Evolutionary conservation across 1,140 invertebrate genomes (phyloP), one percentile per base, ranked within the genome.

Genomic region (Dinoponera quadriceps): DNA sequence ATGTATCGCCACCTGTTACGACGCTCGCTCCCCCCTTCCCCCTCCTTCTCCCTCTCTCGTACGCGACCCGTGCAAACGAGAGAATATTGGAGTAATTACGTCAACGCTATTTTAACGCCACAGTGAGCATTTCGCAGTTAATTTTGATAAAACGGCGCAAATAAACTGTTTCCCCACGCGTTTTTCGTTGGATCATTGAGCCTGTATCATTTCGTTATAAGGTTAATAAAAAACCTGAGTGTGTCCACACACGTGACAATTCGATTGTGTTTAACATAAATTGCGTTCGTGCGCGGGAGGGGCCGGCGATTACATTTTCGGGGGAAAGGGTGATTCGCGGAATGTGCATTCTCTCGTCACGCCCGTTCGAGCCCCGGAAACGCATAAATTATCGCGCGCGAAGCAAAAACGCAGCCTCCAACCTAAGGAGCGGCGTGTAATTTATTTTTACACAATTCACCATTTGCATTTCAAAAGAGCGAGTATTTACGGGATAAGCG

Each of bases 381-480:
- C 38, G 14, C 69, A 54, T 44, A 57, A 80, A 80, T 71, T 80
- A 80, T 80, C 57, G 29, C 2, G 2, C 3, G 13, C 0, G 18
- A n/a, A n/a, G 51, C 18, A 38, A 20, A 68, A 80, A 29, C 18
- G 38, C 29, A 51, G 20, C 25, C 18, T 18, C 7, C 63, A 55
- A 44, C 22, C 51, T 80, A 69, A 80, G 51, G n/a, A 59, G 38
- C 33, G 25, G 38, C 20, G 33, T 57, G 57, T 57, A 80, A 71
- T 71, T 71, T 59, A 80, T 80, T 80, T 80, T 80, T 59, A 80
- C 65, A 80, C 75, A 80, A 80, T 59, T 71, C 25, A 2, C 38
- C 51, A 71, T 80, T 80, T 80, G 51, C 63, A 71, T 80, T 80
- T 80, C n/a, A 80, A 80, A 80, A 69, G 65, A 71, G 33, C 14